phyloP scores from a whole-genome alignment of 2,888 invertebrate species.

The Pandemis heparana region DNA sequence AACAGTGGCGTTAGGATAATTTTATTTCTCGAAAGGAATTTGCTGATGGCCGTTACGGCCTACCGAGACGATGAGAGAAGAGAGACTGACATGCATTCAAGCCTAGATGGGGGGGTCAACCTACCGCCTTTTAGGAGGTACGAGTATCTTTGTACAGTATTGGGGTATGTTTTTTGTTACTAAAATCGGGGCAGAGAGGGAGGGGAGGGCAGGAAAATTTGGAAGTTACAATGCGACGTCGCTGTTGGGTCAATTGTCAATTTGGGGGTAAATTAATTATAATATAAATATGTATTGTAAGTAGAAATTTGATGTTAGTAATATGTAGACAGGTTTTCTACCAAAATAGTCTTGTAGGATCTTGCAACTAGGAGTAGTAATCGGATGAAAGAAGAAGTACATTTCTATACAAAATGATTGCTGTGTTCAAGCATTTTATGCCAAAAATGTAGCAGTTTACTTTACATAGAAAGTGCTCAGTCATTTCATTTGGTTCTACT shows the following conservation, averaged over 20 bases:
- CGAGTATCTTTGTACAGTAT: conserved; percentile 25
- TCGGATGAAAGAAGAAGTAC: no score
- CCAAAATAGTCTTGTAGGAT: background rate
- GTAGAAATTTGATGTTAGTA: background rate
- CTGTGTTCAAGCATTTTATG: no score
- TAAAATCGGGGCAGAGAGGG: background rate
- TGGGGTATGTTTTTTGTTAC: background rate
- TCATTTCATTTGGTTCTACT: no score
- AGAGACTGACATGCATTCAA: conserved; percentile 30
- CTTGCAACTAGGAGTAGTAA: no score
- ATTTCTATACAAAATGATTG: no score
- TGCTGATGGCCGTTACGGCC: conserved; percentile 40
- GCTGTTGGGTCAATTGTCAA: background rate
- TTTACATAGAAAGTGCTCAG: no score
- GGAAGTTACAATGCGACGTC: background rate
- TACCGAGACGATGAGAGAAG: conserved; percentile 30
- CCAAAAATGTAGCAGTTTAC: no score
- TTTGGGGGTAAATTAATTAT: background rate
- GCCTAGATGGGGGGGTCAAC: conserved; percentile 37
- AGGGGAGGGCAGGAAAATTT: background rate
- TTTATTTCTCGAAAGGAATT: conserved; percentile 36
- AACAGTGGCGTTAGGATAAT: conserved; percentile 30
- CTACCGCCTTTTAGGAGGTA: conserved; percentile 34
- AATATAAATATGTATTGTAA: background rate
- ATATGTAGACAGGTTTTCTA: background rate